Percentiles rank a stretch among this genome's conserved stretches.
Conservation (phyloP, 2,113 vertebrate genomes). For the Psammodynastes pulverulentus region DNA sequence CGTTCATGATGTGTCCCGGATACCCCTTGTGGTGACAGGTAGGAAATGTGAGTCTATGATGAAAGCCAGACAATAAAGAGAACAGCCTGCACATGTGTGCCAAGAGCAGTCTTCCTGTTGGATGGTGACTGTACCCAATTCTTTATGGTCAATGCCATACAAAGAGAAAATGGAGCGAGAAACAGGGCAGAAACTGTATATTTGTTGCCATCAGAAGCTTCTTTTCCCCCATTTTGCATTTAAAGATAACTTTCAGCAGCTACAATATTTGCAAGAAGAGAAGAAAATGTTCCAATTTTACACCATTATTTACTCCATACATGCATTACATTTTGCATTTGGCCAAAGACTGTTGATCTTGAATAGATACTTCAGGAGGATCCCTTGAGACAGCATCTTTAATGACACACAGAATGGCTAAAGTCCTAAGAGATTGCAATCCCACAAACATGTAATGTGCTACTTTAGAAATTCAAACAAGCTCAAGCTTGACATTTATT, state of each 20-base stretch:
- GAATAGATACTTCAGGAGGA: not conserved
- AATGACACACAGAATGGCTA: not conserved
- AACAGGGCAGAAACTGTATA: not conserved
- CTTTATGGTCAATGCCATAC: conserved; percentile 38
- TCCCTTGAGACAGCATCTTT: not conserved
- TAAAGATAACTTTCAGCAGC: conserved; percentile 20
- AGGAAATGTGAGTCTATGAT: conserved; percentile 49
- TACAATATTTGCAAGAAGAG: conserved; percentile 1
- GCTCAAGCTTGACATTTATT: not conserved
- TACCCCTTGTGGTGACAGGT: conserved; percentile 62
- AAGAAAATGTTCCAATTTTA: not conserved
- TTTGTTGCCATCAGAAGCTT: not conserved
- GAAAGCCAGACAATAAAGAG: conserved; percentile 38
- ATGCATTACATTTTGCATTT: accelerated
- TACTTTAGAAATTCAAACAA: not conserved
- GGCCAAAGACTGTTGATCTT: accelerated
- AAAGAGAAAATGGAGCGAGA: not conserved
- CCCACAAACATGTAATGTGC: not conserved
- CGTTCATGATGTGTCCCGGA: conserved; percentile 29
- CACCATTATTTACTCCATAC: not conserved
- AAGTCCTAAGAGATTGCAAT: not conserved
- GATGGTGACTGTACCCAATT: not conserved
- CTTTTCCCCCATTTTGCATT: not conserved
- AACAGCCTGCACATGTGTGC: conserved; percentile 41
- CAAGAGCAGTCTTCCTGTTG: not conserved